Evolutionary conservation across 1,140 invertebrate species (phyloP), one percentile per base, ranked within the genome.

Genomic region (Gerris buenoi): DNA sequence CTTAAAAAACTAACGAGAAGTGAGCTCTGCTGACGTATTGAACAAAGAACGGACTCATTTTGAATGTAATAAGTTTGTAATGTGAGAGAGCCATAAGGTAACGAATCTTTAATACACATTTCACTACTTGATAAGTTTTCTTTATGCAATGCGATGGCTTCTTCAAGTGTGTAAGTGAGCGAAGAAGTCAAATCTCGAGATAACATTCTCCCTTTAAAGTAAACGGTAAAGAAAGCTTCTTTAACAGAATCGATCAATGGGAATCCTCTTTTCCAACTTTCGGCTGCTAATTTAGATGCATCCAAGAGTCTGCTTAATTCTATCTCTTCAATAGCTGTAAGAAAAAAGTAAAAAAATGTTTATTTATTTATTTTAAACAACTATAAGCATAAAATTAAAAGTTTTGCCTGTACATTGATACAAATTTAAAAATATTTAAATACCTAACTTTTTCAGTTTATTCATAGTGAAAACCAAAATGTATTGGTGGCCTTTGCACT

Each of bases 201-300:
- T 33, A 80, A 75, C 56, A 79, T 79, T 71, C 82, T 79, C 0
- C 82, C 81, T 74, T 84, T 86, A 23, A 87, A 79, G 72, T 89
- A 91, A 26, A 89, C 82, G 72, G 89, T 87, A 0, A 79, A 74
- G 70, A 86, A 85, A 57, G 83, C 80, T 27, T 80, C 80, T 13
- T 75, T 71, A 66, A 88, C 77, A 2, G 86, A 81, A 57, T 79
- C 76, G 2, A 71, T 70, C 25, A 79, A 71, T 5, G 79, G 70
- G 63, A 84, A 80, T 1, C 86, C 87, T 66, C 85, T 77, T 1
- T 81, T 75, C 56, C 84, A 71, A 74, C 86, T 85, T 75, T 88
- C 86, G 22, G 77, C 79, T 23, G 83, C 81, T 57, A 89, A 73
- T 72, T 82, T 82, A 0, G 83, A 81, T 1, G 81, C 79, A 71